Conservation (phyloP, 2,113 vertebrate species). For the Pelodiscus sinensis region DNA sequence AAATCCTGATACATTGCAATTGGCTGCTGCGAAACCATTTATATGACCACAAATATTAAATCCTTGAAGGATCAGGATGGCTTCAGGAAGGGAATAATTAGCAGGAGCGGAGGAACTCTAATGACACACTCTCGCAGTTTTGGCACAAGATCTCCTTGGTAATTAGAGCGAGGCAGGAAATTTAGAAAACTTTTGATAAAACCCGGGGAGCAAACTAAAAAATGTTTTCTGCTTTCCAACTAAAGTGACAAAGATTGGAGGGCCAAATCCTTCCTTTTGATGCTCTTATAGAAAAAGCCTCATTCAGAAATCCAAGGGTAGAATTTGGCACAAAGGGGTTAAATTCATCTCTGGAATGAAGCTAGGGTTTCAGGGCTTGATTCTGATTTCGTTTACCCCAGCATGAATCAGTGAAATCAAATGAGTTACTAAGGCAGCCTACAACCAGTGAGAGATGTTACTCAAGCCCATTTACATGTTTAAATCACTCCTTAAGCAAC, state of each 20-base stretch:
- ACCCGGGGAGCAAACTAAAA: accelerated
- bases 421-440: accelerated
- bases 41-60: background rate
- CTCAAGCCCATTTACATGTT: background rate
- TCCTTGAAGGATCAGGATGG: background rate
- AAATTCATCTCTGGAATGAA: background rate
- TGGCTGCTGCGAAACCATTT: background rate
- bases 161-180: background rate
- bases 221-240: background rate
- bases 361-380: background rate
- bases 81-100: accelerated
- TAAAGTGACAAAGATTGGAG: background rate
- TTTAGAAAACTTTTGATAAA: accelerated
- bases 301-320: background rate
- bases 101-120: background rate
- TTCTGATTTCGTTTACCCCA: background rate
- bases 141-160: background rate
- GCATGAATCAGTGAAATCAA: background rate
- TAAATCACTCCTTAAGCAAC: background rate
- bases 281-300: background rate
- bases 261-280: background rate
- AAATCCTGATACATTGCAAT: background rate
- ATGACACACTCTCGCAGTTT: background rate
- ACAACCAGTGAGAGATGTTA: accelerated
- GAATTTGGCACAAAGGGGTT: background rate